A percentile compares a stretch with the other conserved stretches of the same genome.
These are phyloP conservation scores for Stenodera caucasica DNA, from an alignment of 2,888 invertebrate genomes.

Conservation along the genomic window DNA sequence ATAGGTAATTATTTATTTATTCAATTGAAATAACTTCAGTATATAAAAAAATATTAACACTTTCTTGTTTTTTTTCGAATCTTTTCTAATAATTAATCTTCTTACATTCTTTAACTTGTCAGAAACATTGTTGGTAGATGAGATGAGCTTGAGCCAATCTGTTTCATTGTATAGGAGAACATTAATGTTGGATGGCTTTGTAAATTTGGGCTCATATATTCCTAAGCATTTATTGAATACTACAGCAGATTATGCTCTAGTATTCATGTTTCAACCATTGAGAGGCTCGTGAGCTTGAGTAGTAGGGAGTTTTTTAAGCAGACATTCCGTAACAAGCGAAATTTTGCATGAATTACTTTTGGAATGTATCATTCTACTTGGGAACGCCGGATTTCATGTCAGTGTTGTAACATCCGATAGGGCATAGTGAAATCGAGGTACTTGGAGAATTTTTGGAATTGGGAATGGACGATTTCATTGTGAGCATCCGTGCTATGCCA, in stretches of 20 bases:
- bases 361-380: conserved; percentile 23
- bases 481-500: conserved; percentile 17
- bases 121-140: conserved; percentile 18
- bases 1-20: no score
- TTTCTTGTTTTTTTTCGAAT: no score
- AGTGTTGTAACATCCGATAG: conserved; percentile 30
- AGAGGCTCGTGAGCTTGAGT: conserved; percentile 12
- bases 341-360: conserved; percentile 13
- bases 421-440: conserved; percentile 28
- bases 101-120: not conserved
- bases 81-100: no score
- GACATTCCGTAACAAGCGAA: conserved; percentile 22
- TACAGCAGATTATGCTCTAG: conserved; percentile 23
- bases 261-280: conserved; percentile 28
- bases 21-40: no score
- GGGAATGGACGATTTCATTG: conserved; percentile 16
- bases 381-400: conserved; percentile 26
- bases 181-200: conserved; percentile 21
- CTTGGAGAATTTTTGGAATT: conserved; percentile 30
- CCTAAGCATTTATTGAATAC: conserved; percentile 15
- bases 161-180: conserved; percentile 21
- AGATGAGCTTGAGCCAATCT: conserved; percentile 16
- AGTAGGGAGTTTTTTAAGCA: conserved; percentile 16
- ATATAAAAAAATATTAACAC: no score
- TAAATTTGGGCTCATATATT: conserved; percentile 21